Percentiles rank a stretch among this genome's conserved stretches.
These are phyloP conservation scores for Liasis olivaceus DNA, from an alignment of 2,797 vertebrate species.

Conservation along the genomic window DNA sequence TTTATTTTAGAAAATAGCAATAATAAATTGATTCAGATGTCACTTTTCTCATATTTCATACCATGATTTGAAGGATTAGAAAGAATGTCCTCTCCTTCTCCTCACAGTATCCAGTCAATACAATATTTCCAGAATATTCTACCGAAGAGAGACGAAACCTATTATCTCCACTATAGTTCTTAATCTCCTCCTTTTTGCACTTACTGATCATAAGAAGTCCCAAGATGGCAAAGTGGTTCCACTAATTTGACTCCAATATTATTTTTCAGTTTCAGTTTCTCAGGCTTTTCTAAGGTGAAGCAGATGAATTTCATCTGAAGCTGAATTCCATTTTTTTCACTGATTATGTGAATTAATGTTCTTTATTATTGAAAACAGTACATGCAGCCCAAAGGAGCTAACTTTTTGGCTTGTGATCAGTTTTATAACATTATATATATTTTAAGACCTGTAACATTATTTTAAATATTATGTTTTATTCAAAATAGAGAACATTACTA, in stretches of 20 bases:
- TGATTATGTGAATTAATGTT: background rate
- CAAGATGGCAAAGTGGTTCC: background rate
- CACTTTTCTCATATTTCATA: background rate
- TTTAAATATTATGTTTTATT: background rate
- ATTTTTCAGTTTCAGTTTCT: slow-evolving; percentile 22
- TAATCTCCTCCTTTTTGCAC: background rate
- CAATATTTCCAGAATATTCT: background rate
- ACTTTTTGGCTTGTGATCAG: background rate
- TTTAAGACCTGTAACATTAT: background rate
- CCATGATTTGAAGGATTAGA: background rate
- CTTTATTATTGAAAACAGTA: background rate
- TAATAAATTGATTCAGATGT: background rate
- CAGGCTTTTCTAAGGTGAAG: slow-evolving; percentile 5
- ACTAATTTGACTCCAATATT: background rate
- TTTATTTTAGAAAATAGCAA: slow-evolving; percentile 46
- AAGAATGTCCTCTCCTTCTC: background rate
- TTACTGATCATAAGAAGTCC: background rate
- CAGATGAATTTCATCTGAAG: background rate
- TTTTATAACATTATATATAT: background rate
- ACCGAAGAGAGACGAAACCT: background rate
- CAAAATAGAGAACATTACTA: slow-evolving; percentile 6
- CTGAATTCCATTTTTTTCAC: background rate
- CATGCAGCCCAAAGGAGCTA: background rate
- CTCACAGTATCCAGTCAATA: background rate
- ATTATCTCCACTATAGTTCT: background rate